A percentile compares a stretch with the other conserved stretches of the same genome.
phyloP scores from a whole-genome alignment of 1,140 invertebrate species.

The Bombus difficillimus region DNA sequence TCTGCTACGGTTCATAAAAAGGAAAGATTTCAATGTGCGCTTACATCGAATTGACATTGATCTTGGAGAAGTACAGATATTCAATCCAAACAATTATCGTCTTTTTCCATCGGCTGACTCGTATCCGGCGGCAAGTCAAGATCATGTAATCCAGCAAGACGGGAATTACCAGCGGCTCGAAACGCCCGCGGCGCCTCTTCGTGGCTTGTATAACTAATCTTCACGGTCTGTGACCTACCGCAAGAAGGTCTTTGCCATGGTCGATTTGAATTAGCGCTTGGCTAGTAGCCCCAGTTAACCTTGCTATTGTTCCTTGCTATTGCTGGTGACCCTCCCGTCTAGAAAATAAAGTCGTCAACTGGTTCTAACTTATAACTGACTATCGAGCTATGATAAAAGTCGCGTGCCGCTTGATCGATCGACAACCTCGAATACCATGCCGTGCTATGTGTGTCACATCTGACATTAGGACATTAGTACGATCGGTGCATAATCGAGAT shows the following conservation, averaged over 20 bases:
- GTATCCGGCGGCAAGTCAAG: slow-evolving; percentile 8
- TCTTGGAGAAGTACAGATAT: slow-evolving; percentile 8
- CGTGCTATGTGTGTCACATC: not conserved
- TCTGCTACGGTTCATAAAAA: too few relatives aligned
- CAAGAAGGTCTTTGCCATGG: slow-evolving; percentile 75
- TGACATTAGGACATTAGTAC: not conserved
- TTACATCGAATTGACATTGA: slow-evolving; percentile 18
- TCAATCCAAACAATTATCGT: not conserved
- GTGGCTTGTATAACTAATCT: slow-evolving; percentile 50
- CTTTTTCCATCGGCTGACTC: slow-evolving; percentile 3
- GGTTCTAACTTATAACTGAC: slow-evolving; percentile 23
- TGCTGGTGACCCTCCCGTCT: slow-evolving; percentile 48
- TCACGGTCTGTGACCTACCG: slow-evolving; percentile 63
- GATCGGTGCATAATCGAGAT: not conserved
- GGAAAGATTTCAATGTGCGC: too few relatives aligned
- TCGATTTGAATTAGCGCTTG: slow-evolving; percentile 60
- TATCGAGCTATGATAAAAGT: slow-evolving; percentile 47
- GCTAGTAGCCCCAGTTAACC: slow-evolving; percentile 57
- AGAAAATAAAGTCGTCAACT: slow-evolving; percentile 13
- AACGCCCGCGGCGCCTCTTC: slow-evolving; percentile 53
- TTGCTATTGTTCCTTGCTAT: slow-evolving; percentile 76
- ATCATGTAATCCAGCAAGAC: slow-evolving; percentile 31
- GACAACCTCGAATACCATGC: not conserved
- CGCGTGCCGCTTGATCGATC: slow-evolving; percentile 24
- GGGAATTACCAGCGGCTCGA: slow-evolving; percentile 49